Conservation (phyloP, 2,888 invertebrate genomes). For the Hemicrepidius hirtus region DNA sequence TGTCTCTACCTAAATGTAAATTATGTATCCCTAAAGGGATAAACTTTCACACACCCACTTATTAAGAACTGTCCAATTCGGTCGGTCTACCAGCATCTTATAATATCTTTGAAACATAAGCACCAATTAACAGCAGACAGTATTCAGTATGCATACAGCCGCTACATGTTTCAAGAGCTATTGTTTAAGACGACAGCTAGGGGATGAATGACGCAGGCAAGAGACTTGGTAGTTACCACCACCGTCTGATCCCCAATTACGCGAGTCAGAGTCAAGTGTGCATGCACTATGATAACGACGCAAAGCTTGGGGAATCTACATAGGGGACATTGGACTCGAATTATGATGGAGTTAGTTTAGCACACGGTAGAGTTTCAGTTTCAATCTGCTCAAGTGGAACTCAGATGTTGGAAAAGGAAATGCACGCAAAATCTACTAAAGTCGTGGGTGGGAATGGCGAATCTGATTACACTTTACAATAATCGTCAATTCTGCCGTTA, state of each 20-base stretch:
- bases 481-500: no score
- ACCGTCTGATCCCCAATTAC: constrained; percentile 46
- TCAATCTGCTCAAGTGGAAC: not conserved
- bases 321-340: constrained; percentile 1
- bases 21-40: no score
- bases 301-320: constrained; percentile 21
- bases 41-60: no score
- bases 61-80: not conserved
- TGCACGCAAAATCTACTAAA: no score
- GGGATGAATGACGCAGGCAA: constrained; percentile 34
- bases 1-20: no score
- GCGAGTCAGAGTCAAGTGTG: constrained; percentile 38
- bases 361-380: not conserved
- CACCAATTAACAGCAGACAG: constrained; percentile 31
- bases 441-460: no score
- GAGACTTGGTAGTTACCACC: constrained; percentile 21
- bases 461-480: no score
- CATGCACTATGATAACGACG: constrained; percentile 39
- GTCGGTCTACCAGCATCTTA: constrained; percentile 9
- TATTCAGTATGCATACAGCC: constrained; percentile 28
- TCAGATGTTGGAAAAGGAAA: no score
- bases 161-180: constrained; percentile 37
- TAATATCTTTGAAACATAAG: constrained; percentile 5
- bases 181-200: constrained; percentile 31
- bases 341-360: not conserved